Base-by-base conservation (phyloP, 1,140 invertebrate species). In the Zaprionus lachaisei region DNA sequence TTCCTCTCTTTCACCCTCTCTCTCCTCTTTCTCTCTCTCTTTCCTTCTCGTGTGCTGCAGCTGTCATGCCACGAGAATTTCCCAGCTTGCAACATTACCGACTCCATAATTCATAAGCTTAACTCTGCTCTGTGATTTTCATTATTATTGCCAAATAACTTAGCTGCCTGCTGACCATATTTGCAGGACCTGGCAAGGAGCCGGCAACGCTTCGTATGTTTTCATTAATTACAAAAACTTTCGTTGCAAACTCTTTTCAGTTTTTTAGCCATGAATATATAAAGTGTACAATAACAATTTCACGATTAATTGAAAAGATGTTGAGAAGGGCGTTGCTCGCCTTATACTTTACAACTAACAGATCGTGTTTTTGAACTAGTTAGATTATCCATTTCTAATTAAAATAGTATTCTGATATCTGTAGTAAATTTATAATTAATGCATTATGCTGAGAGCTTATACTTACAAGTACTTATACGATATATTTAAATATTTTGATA, bases 1-100 rank as follows among this genome's bases (percentile, higher is more conserved):
- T 14, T n/a, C 5, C 37, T 37, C 37, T 37, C 34, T 37, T 2
- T 37, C 11, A 0, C 0, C 11, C 34, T 38, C 4, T 38, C 37
- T 38, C 37, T 15, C 14, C 5, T 9, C 28, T 31, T 31, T 4
- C 12, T 38, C 37, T 4, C 4, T 14, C 37, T 17, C 78, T 61
- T 64, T 62, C 56, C 44, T 47, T 64, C 63, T 37, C 57, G 67
- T 63, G 49, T 69, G 68, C 69, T 56, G 67, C 31, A 61, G 56
- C 22, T 68, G 34, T 41, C 22, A 15, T 71, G 58, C 41, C 17
- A 47, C 41, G 41, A 47, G 41, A 11, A 47, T 17, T 47, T 47
- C 41, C n/a, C 41, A 47, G 41, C 41, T 47, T 47, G 41, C 41
- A 47, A 47, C 41, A 47, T 47, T 47, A 47, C 41, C n/a, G 41